These are phyloP conservation scores for Metaphire vulgaris DNA, from an alignment of 1,140 invertebrate genomes.

Conservation along the genomic window DNA sequence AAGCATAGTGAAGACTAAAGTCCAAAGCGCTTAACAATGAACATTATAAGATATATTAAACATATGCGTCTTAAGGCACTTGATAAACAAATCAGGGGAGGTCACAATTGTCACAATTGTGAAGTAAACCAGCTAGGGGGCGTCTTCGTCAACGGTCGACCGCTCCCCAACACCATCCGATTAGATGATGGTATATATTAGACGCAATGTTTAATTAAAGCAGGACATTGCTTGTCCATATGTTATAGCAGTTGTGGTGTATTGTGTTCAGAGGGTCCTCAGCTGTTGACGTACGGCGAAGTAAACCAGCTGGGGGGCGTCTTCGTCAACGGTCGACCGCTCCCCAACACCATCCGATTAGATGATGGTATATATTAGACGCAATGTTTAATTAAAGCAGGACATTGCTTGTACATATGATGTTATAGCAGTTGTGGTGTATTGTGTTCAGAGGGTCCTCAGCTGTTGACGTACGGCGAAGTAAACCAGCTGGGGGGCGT, in stretches of 20 bases:
- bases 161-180: no score
- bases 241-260: neutral
- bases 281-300: neutral
- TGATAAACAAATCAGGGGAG: no score
- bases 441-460: neutral
- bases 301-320: no score
- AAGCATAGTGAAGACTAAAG: no score
- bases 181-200: neutral
- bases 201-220: neutral
- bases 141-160: no score
- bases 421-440: neutral
- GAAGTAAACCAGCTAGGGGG: neutral
- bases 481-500: slow-evolving; percentile 84
- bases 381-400: neutral
- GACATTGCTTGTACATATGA: neutral
- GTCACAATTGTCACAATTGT: no score
- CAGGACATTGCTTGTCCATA: neutral
- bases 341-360: no score
- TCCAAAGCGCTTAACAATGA: no score
- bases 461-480: slow-evolving; percentile 58
- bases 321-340: no score
- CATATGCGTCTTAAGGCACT: no score
- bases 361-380: neutral
- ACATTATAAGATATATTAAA: no score
- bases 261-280: neutral